A percentile compares a stretch with the other conserved stretches of the same genome.
phyloP scores from a whole-genome alignment of 1,140 invertebrate genomes.

The Paracyclopina nana region DNA sequence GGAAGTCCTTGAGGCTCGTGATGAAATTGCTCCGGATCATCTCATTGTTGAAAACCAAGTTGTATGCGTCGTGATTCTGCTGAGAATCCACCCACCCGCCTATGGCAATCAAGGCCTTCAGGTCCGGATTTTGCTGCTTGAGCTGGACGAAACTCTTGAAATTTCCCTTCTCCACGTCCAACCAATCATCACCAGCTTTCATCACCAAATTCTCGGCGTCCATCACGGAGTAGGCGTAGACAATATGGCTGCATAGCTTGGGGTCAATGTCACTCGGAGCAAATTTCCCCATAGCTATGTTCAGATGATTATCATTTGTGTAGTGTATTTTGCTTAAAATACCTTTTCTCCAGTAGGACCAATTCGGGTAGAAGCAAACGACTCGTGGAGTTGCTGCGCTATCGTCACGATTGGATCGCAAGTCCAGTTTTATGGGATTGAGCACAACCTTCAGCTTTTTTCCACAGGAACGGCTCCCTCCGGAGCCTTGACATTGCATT shows the following conservation, averaged over 20 bases:
- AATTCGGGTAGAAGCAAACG: constrained; percentile 5
- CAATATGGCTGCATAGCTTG: constrained; percentile 29
- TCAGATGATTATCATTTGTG: neutral
- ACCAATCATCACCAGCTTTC: neutral
- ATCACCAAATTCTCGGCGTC: constrained; percentile 11
- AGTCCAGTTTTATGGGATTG: neutral
- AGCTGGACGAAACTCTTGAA: neutral
- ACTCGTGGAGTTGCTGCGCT: neutral
- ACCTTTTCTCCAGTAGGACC: neutral
- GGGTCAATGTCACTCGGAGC: constrained; percentile 25
- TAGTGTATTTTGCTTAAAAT: neutral
- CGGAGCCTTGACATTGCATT: too few relatives aligned
- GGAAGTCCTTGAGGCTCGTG: constrained; percentile 20
- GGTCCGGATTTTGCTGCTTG: constrained; percentile 11
- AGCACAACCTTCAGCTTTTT: neutral
- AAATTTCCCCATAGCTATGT: constrained; percentile 17
- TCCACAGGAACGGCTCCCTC: too few relatives aligned
- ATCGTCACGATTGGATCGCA: neutral
- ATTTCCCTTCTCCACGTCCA: neutral
- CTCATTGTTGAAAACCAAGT: constrained; percentile 17
- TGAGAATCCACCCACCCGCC: constrained; percentile 22
- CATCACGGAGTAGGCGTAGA: constrained; percentile 30
- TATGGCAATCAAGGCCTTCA: constrained; percentile 23
- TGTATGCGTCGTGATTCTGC: constrained; percentile 18
- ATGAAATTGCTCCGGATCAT: constrained; percentile 21